phyloP scores from a whole-genome alignment of 2,888 invertebrate genomes.

The Drosophila differens region DNA sequence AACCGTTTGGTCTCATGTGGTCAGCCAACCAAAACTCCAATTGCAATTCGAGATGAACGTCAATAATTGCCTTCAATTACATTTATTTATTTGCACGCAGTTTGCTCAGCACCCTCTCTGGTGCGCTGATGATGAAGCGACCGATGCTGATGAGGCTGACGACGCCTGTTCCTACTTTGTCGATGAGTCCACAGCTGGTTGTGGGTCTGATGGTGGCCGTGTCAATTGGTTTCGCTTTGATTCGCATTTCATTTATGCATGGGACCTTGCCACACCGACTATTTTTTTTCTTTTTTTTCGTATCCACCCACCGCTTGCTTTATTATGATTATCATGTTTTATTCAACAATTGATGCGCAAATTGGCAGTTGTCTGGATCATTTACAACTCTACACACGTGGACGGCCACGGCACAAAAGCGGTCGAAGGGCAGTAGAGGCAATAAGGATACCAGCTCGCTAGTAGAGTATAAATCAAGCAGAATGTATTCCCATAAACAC shows the following conservation, averaged over 20 bases:
- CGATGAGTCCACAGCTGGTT: constrained; percentile 36
- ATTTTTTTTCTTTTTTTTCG: constrained; percentile 65
- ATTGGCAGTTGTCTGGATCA: constrained; percentile 82
- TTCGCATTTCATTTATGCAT: constrained; percentile 79
- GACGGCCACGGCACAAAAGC: constrained; percentile 30
- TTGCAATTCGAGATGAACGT: constrained; percentile 71
- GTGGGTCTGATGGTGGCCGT: constrained; percentile 54
- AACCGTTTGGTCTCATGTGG: constrained; percentile 26
- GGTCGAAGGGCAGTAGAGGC: constrained; percentile 10
- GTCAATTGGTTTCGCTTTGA: constrained; percentile 79
- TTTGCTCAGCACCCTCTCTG: constrained; percentile 29
- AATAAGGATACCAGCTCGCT: constrained; percentile 14
- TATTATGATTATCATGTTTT: constrained; percentile 82
- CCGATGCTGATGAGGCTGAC: constrained; percentile 23
- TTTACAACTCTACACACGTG: constrained; percentile 77
- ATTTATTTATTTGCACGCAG: constrained; percentile 78
- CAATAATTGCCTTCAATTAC: constrained; percentile 81
- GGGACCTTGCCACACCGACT: constrained; percentile 55
- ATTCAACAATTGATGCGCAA: constrained; percentile 82
- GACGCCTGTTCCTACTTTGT: constrained; percentile 30
- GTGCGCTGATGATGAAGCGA: constrained; percentile 18
- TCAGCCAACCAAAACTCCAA: constrained; percentile 47
- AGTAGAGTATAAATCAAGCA: constrained; percentile 40
- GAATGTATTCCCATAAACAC: constrained; percentile 37
- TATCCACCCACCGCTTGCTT: constrained; percentile 35